These are phyloP conservation scores for Thalassoma bifasciatum DNA, from an alignment of 2,113 vertebrate species.

Conservation along the genomic window DNA sequence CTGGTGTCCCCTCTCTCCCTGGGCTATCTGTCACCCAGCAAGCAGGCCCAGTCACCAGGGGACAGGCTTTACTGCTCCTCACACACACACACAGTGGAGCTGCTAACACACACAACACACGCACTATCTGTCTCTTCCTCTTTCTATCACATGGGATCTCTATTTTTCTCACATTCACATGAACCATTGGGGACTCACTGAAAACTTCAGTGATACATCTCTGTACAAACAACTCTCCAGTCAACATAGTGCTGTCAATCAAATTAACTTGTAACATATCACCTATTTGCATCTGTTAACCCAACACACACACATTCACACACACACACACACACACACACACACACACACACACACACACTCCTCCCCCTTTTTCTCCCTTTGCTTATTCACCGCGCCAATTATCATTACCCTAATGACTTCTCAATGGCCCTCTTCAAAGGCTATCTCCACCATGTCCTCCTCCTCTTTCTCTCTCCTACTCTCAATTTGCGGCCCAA, in stretches of 20 bases:
- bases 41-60: conserved; percentile 72
- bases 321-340: conserved; percentile 18
- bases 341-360: conserved; percentile 29
- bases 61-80: conserved; percentile 74
- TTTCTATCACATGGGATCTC: conserved; percentile 9
- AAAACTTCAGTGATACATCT: conserved; percentile 3
- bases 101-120: conserved; percentile 38
- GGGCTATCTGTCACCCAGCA: conserved; percentile 68
- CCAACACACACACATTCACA: neutral
- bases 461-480: conserved; percentile 41
- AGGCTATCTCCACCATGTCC: conserved; percentile 70
- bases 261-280: conserved; percentile 61
- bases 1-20: conserved; percentile 78
- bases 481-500: conserved; percentile 67
- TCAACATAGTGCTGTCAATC: conserved; percentile 64
- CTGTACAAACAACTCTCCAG: neutral
- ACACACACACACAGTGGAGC: conserved; percentile 62
- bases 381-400: conserved; percentile 79
- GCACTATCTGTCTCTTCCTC: neutral
- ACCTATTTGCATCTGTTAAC: conserved; percentile 49
- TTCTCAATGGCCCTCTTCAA: conserved; percentile 80
- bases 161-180: conserved; percentile 9
- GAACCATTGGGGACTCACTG: neutral
- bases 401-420: conserved; percentile 83
- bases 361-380: conserved; percentile 65